phyloP scores from a whole-genome alignment of 2,113 vertebrate species.

The Chionis minor region DNA sequence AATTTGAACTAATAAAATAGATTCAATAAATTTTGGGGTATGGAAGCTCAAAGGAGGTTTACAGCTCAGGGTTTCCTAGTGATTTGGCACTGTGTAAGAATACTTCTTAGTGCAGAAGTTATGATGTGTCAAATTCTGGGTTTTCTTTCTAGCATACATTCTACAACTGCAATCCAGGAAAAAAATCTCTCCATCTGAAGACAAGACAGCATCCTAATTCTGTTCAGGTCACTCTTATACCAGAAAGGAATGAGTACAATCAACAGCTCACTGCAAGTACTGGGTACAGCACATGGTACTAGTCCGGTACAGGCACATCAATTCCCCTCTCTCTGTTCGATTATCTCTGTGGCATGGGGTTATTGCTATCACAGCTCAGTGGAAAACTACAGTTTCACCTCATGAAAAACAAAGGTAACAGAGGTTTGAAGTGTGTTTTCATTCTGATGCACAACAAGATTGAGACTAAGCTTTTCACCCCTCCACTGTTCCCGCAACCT shows the following conservation, averaged over 20 bases:
- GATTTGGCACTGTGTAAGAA: neutral
- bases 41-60: neutral
- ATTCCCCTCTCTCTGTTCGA: neutral
- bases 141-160: neutral
- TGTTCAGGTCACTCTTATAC: neutral
- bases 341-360: neutral
- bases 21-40: neutral
- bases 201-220: neutral
- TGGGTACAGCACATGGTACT: neutral
- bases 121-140: neutral
- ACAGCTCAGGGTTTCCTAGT: neutral
- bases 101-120: neutral
- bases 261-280: neutral
- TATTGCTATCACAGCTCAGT: neutral
- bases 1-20: neutral
- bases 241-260: neutral
- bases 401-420: neutral
- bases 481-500: accelerated
- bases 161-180: neutral
- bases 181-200: neutral
- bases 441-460: neutral
- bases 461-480: neutral
- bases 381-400: neutral
- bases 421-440: neutral
- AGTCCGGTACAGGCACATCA: neutral